Conservation (phyloP, 2,113 vertebrate genomes). For the Rhinoderma darwinii region DNA sequence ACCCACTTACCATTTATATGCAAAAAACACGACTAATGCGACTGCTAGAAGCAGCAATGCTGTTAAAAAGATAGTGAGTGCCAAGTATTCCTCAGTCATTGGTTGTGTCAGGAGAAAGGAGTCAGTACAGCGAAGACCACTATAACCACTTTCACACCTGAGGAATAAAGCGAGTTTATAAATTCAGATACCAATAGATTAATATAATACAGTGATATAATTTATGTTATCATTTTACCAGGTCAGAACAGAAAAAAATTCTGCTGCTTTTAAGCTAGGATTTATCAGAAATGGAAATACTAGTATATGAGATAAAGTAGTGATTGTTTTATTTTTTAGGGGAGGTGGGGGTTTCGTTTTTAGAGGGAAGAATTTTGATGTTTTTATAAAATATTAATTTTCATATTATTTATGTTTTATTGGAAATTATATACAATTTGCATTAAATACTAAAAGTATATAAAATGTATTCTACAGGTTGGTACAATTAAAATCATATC, state of each 20-base stretch:
- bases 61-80: slow-evolving; percentile 44
- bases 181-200: not conserved
- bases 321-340: too few species aligned
- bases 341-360: too few species aligned
- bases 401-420: too few species aligned
- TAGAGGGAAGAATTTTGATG: not conserved
- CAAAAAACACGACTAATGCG: slow-evolving; percentile 39
- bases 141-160: slow-evolving; percentile 55
- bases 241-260: not conserved
- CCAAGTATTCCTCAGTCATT: slow-evolving; percentile 45
- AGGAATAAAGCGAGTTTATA: not conserved
- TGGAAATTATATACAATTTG: too few species aligned
- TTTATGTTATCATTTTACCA: not conserved
- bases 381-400: not conserved
- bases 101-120: slow-evolving; percentile 5
- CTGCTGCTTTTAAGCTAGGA: too few species aligned
- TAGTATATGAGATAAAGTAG: too few species aligned
- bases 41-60: slow-evolving; percentile 28
- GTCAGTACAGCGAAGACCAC: slow-evolving; percentile 41
- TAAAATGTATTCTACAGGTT: too few species aligned
- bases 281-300: not conserved
- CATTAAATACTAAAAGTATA: too few species aligned
- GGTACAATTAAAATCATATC: too few species aligned
- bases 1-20: slow-evolving; percentile 55
- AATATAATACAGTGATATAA: not conserved